These are phyloP conservation scores for Anabas testudineus DNA, from an alignment of 2,797 vertebrate species.

Conservation along the genomic window DNA sequence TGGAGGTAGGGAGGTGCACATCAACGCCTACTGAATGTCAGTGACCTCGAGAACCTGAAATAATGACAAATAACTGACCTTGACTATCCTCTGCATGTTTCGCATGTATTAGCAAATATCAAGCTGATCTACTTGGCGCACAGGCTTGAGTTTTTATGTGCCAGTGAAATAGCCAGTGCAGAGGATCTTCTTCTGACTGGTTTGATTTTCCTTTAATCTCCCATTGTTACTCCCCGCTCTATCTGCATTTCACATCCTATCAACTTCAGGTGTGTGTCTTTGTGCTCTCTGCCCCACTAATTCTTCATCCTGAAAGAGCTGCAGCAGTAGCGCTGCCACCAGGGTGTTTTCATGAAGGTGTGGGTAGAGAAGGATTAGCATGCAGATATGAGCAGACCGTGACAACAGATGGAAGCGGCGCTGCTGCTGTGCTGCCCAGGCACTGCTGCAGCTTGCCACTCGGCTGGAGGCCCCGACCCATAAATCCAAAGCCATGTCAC, in stretches of 20 bases:
- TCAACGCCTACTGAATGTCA: constrained; percentile 61
- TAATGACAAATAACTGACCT: constrained; percentile 67
- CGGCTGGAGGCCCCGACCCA: constrained; percentile 76
- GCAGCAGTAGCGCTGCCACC: constrained; percentile 32
- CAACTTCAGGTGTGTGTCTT: constrained; percentile 51
- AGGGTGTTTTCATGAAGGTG: constrained; percentile 65
- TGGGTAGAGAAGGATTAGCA: constrained; percentile 73
- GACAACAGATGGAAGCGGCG: constrained; percentile 82
- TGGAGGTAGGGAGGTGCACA: constrained; percentile 11
- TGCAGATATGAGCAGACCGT: constrained; percentile 75
- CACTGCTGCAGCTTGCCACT: constrained; percentile 75
- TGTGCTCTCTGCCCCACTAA: constrained; percentile 55
- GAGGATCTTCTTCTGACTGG: constrained; percentile 40
- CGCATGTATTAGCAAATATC: constrained; percentile 53
- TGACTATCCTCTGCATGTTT: constrained; percentile 52
- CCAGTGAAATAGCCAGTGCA: constrained; percentile 29
- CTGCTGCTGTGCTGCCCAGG: constrained; percentile 62
- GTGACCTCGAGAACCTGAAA: constrained; percentile 51
- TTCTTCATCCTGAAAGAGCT: constrained; percentile 66
- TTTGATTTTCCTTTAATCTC: constrained; percentile 57
- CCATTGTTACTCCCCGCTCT: constrained; percentile 40
- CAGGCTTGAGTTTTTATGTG: constrained; percentile 32
- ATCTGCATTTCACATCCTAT: constrained; percentile 70
- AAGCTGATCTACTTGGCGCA: not conserved
- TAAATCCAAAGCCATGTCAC: constrained; percentile 77